Evolutionary conservation across 2,888 invertebrate species (phyloP).

Genomic region (Sylvicola cinctus): DNA sequence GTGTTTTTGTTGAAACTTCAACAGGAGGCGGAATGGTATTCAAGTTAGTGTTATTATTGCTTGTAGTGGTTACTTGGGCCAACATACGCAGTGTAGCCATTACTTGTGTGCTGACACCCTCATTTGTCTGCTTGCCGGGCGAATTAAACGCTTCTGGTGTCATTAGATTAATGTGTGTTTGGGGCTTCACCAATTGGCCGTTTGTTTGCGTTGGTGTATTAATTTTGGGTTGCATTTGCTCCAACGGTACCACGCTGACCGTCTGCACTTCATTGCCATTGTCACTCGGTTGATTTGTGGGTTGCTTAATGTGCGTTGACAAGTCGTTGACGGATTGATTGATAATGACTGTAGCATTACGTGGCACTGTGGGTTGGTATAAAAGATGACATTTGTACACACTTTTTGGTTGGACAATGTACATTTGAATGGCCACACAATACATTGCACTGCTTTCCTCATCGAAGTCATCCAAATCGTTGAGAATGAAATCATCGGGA

Average conservation of each 20-base stretch:
- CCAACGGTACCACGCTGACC: too few relatives aligned
- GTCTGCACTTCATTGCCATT: constrained; percentile 1
- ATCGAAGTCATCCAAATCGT: constrained; percentile 37
- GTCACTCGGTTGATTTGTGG: constrained; percentile 8
- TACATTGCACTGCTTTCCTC: constrained; percentile 32
- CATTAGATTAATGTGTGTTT: constrained; percentile 43
- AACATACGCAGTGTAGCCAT: constrained; percentile 23
- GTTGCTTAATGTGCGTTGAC: too few relatives aligned
- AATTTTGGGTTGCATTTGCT: too few relatives aligned
- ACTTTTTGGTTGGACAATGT: constrained; percentile 72
- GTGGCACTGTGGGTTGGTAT: constrained; percentile 28
- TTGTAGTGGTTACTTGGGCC: constrained; percentile 18
- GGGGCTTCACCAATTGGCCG: constrained; percentile 5
- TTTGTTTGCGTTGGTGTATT: not conserved
- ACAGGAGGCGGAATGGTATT: not conserved
- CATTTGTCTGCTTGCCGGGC: constrained; percentile 14
- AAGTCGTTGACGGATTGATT: too few relatives aligned
- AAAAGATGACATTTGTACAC: constrained; percentile 65
- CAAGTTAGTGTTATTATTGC: constrained; percentile 5
- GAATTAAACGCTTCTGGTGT: constrained; percentile 67
- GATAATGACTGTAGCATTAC: constrained; percentile 15
- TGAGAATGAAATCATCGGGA: constrained; percentile 25
- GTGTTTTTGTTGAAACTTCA: constrained; percentile 2
- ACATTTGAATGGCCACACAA: constrained; percentile 35
- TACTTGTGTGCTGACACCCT: constrained; percentile 21